Evolutionary conservation across 2,888 invertebrate species (phyloP).

Genomic region (Agapostemon virescens): DNA sequence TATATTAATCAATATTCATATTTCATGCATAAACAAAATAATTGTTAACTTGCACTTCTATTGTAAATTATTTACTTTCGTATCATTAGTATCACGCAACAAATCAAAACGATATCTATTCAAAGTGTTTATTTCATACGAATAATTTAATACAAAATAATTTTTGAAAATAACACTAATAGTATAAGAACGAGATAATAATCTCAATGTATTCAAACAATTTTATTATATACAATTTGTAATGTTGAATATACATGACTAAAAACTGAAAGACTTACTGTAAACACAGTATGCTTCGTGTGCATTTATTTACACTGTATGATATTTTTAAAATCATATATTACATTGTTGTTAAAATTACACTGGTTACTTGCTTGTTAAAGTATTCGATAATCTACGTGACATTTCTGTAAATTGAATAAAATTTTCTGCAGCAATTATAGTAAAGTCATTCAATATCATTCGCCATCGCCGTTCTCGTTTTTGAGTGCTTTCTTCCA

Average conservation of each 20-base stretch:
- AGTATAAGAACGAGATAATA: not conserved
- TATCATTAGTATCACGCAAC: not conserved
- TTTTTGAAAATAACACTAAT: not conserved
- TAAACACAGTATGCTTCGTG: not conserved
- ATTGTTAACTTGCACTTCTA: not conserved
- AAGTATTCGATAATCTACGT: slow-evolving; percentile 24
- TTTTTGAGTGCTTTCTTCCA: slow-evolving; percentile 8
- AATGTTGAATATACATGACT: not conserved
- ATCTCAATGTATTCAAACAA: not conserved
- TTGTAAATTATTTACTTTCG: not conserved
- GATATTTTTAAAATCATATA: not conserved
- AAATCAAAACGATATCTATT: not conserved
- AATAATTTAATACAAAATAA: not conserved
- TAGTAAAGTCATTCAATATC: slow-evolving; percentile 42
- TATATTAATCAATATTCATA: not conserved
- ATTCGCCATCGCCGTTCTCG: slow-evolving; percentile 48
- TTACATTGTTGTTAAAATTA: not conserved
- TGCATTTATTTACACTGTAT: not conserved
- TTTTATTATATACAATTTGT: not conserved
- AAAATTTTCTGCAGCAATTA: slow-evolving; percentile 26
- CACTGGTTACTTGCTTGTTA: slow-evolving; percentile 13
- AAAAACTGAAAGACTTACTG: not conserved
- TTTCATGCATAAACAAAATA: not conserved
- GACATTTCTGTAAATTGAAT: slow-evolving; percentile 41
- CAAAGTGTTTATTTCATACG: not conserved